Evolutionary conservation across 2,113 vertebrate genomes (phyloP).

Genomic region (Condylura cristata): DNA sequence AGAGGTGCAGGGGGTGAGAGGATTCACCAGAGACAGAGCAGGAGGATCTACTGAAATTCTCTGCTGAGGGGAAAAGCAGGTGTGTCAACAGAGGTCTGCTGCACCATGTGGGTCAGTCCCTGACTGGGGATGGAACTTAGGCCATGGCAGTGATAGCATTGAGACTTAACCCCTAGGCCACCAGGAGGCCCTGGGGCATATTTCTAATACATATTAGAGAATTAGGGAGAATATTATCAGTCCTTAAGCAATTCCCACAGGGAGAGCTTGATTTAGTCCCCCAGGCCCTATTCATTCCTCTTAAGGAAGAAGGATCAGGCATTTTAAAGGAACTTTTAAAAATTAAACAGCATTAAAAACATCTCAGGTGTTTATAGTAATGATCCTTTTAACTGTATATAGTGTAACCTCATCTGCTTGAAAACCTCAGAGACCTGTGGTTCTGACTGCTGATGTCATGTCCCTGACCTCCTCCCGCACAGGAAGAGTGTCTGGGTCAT

Average conservation of each 20-base stretch:
- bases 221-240: not conserved
- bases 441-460: not conserved
- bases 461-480: not conserved
- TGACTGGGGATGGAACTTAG: too few relatives aligned
- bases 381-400: not conserved
- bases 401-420: not conserved
- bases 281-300: not conserved
- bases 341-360: constrained; percentile 24
- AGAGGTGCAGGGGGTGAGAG: too few relatives aligned
- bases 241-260: not conserved
- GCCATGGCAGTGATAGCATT: too few relatives aligned
- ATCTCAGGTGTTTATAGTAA: constrained; percentile 7
- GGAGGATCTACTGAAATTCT: too few relatives aligned
- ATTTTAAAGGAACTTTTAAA: not conserved
- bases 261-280: not conserved
- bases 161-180: too few relatives aligned
- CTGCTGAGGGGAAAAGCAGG: too few relatives aligned
- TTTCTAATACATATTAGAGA: not conserved
- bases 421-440: not conserved
- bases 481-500: not conserved
- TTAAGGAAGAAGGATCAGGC: not conserved
- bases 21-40: too few relatives aligned
- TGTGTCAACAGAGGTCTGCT: too few relatives aligned
- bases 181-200: too few relatives aligned
- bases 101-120: too few relatives aligned